A percentile compares a stretch with the other conserved stretches of the same genome.
Evolutionary conservation across 2,797 vertebrate species (phyloP).

Genomic region (Gorsachius magnificus): DNA sequence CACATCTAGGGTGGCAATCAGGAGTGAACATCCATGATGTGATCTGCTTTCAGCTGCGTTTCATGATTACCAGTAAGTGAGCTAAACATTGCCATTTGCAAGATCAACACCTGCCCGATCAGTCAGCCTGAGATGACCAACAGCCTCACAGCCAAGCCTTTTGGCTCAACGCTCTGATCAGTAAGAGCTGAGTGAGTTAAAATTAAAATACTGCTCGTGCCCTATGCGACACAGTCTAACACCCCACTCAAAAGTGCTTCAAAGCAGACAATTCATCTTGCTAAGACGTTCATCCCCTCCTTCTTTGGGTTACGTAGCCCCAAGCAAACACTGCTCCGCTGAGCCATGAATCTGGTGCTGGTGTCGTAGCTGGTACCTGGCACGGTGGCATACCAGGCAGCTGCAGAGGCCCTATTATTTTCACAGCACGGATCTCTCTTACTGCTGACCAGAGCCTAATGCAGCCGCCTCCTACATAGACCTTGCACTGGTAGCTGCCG

Average conservation of each 20-base stretch:
- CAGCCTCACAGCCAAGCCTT: background rate
- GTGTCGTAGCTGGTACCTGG: background rate
- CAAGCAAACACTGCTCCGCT: background rate
- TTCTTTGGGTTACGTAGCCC: background rate
- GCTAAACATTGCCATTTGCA: background rate
- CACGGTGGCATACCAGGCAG: background rate
- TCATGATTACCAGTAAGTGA: background rate
- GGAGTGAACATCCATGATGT: background rate
- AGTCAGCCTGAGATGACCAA: background rate
- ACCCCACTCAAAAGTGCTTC: background rate
- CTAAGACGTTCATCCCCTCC: background rate
- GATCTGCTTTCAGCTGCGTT: background rate
- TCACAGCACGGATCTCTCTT: background rate
- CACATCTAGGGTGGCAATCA: background rate
- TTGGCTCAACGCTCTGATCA: background rate
- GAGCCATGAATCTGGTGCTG: background rate
- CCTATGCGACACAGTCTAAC: fast-evolving
- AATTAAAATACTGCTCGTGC: background rate
- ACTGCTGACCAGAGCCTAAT: background rate
- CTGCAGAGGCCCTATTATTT: background rate
- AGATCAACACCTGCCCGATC: background rate
- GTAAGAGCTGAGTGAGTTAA: background rate
- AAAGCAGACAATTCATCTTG: background rate
- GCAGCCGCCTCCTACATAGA: background rate
- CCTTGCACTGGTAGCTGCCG: background rate